These are phyloP conservation scores for Luperina testacea DNA, from an alignment of 2,888 invertebrate genomes.

Conservation along the genomic window DNA sequence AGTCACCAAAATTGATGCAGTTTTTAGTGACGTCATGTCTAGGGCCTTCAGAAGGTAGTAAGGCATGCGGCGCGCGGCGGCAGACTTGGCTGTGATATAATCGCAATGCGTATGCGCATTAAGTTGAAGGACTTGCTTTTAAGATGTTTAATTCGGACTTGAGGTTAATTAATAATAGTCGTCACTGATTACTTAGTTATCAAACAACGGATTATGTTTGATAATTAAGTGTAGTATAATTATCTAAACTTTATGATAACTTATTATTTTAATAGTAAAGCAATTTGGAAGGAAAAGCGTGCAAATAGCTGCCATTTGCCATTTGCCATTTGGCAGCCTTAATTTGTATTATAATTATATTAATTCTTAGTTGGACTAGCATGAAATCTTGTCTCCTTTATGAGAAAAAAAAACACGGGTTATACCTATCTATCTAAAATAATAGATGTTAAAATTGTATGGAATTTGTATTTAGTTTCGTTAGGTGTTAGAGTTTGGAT, in stretches of 20 bases:
- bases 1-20: conserved; percentile 19
- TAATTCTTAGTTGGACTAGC: conserved; percentile 23
- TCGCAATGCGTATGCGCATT: conserved; percentile 64
- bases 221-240: conserved; percentile 18
- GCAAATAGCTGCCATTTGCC: conserved; percentile 10
- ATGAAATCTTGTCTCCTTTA: conserved; percentile 27
- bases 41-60: conserved; percentile 38
- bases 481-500: conserved; percentile 60
- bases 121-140: conserved; percentile 66
- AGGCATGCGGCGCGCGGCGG: conserved; percentile 79
- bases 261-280: conserved; percentile 38
- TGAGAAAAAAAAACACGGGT: conserved; percentile 39
- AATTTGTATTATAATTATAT: conserved; percentile 14
- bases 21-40: conserved; percentile 43
- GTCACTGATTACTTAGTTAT: conserved; percentile 38
- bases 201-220: conserved; percentile 33
- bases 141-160: conserved; percentile 56
- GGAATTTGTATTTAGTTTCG: conserved; percentile 50
- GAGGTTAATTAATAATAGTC: conserved; percentile 43
- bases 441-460: conserved; percentile 35
- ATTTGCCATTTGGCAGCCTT: conserved; percentile 23
- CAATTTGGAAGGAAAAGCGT: conserved; percentile 8
- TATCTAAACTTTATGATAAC: conserved; percentile 32
- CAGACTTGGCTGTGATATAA: conserved; percentile 86
- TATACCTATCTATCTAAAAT: conserved; percentile 31